Evolutionary conservation across 1,140 invertebrate genomes (phyloP), one percentile per base, ranked within the genome.

Genomic region (Coelopa frigida): DNA sequence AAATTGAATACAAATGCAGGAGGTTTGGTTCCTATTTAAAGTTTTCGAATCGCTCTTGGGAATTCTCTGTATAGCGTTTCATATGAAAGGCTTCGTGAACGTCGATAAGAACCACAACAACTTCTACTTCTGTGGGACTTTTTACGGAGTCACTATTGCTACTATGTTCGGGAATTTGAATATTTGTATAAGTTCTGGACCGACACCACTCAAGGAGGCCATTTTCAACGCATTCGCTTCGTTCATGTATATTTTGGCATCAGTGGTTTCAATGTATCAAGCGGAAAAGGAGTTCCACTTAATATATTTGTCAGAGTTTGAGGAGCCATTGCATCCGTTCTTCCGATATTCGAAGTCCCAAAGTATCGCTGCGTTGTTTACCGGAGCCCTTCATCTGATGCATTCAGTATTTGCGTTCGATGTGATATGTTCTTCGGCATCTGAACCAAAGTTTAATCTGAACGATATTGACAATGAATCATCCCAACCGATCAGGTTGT

Each of bases 191-290:
- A 41, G 46, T 2, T 15, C 20, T 4, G 22, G 15, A 4, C 20
- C 29, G 17, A 27, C 32, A 2, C 15, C 22, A 4, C 10, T 44
- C 20, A 44, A 48, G 14, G 75, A 74, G 14, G 75, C 72, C 18
- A 73, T 72, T 14, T 74, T 76, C 26, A 40, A 18, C 12, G 29
- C 18, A 4, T 18, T 43, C n/a, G 50, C 29, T 18, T 26, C 46
- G 11, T 4, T 41, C 2, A 31, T 38, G 18, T 43, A 36, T 27
- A 44, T 51, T 15, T 5, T 42, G 5, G 33, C 36, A 3, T 48
- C 50, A 3, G 5, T 51, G 8, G 5, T 48, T 2, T 39, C 41
- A 18, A 51, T 51, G 50, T 45, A 51, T 44, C 41, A 48, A 44
- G 50, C 50, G 10, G 50, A 51, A 35, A 41, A 29, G 11, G 50